Evolutionary conservation across 2,888 invertebrate species (phyloP).

Genomic region (Acanthopleura granulata): DNA sequence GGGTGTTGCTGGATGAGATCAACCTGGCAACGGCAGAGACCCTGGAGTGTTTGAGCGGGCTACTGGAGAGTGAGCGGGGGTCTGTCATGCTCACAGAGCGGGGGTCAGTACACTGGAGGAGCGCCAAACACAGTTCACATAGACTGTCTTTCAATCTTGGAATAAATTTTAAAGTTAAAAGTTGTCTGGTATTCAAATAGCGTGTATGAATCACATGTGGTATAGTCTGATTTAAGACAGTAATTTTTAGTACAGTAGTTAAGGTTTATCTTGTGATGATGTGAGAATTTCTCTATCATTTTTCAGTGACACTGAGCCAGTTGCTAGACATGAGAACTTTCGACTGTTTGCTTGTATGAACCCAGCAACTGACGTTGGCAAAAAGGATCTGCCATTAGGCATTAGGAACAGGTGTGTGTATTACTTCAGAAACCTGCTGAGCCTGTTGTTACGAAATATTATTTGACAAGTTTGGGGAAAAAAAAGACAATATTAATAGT

Average conservation of each 20-base stretch:
- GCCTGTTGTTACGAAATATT: too few relatives aligned
- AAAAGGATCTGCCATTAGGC: conserved; percentile 93
- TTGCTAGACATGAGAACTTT: conserved; percentile 87
- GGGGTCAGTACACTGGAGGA: conserved; percentile 74
- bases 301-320: conserved; percentile 80
- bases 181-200: too few relatives aligned
- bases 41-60: conserved; percentile 90
- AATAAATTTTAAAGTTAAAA: too few relatives aligned
- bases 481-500: too few relatives aligned
- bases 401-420: conserved; percentile 82
- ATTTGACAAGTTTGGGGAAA: too few relatives aligned
- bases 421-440: too few relatives aligned
- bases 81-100: conserved; percentile 88
- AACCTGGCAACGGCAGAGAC: conserved; percentile 98
- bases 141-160: too few relatives aligned
- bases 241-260: too few relatives aligned
- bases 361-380: conserved; percentile 98
- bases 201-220: too few relatives aligned
- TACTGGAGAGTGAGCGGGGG: conserved; percentile 86
- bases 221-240: too few relatives aligned
- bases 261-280: too few relatives aligned
- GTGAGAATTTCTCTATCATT: background rate
- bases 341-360: conserved; percentile 99
- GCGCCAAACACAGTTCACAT: too few relatives aligned
- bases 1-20: conserved; percentile 98